Percentiles rank a stretch among this genome's conserved stretches.
phyloP scores from a whole-genome alignment of 1,140 invertebrate genomes.

The Agrypnia vestita region DNA sequence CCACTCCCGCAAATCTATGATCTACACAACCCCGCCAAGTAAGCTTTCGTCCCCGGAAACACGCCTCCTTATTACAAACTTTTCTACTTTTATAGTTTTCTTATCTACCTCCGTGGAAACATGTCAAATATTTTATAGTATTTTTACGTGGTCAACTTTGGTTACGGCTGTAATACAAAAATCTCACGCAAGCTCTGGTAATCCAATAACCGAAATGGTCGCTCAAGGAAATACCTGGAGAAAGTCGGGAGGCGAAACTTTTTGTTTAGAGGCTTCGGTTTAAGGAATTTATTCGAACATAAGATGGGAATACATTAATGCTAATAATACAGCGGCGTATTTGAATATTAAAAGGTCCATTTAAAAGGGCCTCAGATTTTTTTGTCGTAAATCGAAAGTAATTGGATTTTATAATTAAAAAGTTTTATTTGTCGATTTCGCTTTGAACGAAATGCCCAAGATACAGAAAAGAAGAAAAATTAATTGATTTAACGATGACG shows the following conservation, averaged over 20 bases:
- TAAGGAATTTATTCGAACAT: conserved; percentile 21
- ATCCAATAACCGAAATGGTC: conserved; percentile 45
- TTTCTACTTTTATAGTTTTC: conserved; percentile 46
- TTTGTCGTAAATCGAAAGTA: not conserved
- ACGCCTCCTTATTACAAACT: conserved; percentile 39
- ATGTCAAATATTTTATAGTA: conserved; percentile 53
- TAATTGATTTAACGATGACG: not conserved
- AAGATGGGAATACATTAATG: conserved; percentile 28
- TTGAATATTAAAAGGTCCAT: conserved; percentile 9
- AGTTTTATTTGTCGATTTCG: conserved; percentile 3
- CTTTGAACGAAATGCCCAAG: not conserved
- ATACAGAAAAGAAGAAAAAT: not conserved
- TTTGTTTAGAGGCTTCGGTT: conserved; percentile 14
- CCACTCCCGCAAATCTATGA: too few relatives aligned
- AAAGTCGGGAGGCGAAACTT: not conserved
- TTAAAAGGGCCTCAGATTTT: conserved; percentile 1
- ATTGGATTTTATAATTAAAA: conserved; percentile 28
- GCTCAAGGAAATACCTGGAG: not conserved
- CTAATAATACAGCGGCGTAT: conserved; percentile 5
- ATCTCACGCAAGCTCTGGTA: conserved; percentile 35
- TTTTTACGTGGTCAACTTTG: conserved; percentile 50
- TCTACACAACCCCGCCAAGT: too few relatives aligned
- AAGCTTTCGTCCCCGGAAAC: not conserved
- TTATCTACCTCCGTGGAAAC: conserved; percentile 48
- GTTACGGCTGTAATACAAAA: conserved; percentile 35